phyloP scores from a whole-genome alignment of 1,140 invertebrate species.

The Cyclina sinensis region DNA sequence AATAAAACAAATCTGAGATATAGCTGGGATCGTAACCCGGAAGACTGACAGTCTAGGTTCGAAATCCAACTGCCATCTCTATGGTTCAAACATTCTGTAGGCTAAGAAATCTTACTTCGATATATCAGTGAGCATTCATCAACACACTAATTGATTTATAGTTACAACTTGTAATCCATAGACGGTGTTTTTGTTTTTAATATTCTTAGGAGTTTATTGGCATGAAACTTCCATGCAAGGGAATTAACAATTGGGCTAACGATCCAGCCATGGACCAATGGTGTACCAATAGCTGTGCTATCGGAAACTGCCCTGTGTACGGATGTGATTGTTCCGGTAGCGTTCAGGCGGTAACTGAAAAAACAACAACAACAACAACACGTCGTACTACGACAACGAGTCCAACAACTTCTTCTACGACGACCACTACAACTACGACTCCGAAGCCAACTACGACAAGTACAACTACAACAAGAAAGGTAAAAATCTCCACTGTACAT shows the following conservation, averaged over 20 bases:
- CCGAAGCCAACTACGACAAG: conserved; percentile 14
- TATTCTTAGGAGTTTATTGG: conserved; percentile 42
- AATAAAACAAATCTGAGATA: too few relatives aligned
- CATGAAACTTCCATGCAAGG: conserved; percentile 4
- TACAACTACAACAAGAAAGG: conserved; percentile 18
- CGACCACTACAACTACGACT: conserved; percentile 27
- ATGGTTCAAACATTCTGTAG: too few relatives aligned
- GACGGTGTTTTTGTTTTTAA: too few relatives aligned
- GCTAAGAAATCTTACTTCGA: too few relatives aligned
- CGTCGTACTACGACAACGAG: conserved; percentile 7
- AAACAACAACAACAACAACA: conserved; percentile 9
- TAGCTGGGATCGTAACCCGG: too few relatives aligned
- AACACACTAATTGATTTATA: too few relatives aligned
- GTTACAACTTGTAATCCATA: too few relatives aligned
- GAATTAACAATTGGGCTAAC: conserved; percentile 35
- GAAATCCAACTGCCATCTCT: too few relatives aligned
- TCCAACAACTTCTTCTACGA: conserved; percentile 17
- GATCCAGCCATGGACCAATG: conserved; percentile 37
- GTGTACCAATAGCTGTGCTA: conserved; percentile 49
- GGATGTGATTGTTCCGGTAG: conserved; percentile 39
- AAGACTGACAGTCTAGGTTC: too few relatives aligned
- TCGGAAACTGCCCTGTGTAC: conserved; percentile 33
- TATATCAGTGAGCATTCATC: too few relatives aligned
- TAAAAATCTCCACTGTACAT: too few relatives aligned
- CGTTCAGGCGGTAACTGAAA: background rate